Base-by-base conservation (phyloP, 2,888 invertebrate genomes). In the Lasioglossum calceatum region DNA sequence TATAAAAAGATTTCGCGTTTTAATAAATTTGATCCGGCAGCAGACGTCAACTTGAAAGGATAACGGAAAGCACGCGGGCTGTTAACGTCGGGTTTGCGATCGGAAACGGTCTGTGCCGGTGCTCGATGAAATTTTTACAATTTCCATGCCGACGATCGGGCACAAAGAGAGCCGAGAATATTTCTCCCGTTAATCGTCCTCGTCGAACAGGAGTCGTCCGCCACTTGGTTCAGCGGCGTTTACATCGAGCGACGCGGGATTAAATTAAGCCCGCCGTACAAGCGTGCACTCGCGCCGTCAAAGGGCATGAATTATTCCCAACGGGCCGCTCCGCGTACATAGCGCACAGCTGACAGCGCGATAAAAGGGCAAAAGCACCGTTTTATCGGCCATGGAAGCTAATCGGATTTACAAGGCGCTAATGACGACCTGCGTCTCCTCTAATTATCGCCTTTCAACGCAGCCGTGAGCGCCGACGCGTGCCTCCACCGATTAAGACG, bases 391-490 rank as follows among this genome's bases (percentile, higher is more conserved):
- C n/a, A 47, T 70, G 27, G 47, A 71, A 23, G 2, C 73, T 85
- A 85, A 81, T 81, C 72, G 67, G 67, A 71, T 86, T 73, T 72
- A 64, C 67, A 64, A 61, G 61, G 67, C 79, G 79, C 50, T 86
- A 86, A 86, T 73, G 81, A 85, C 85, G 76, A 72, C 23, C 67
- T n/a, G 23, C 86, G 67, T 79, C 81, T 47, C 44, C 50, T 7
- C 50, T 79, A 85, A 85, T 86, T 85, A 85, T 72, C 73, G 71
- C 47, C 19, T 85, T 86, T 71, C 86, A 72, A 5, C 27, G 50
- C 14, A 23, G 67, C 71, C 67, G 78, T 72, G 81, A 79, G 81
- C 76, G 7, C 12, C 36, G 72, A 16, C n/a, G 58, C 58, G 58
- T 58, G 58, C 58, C 58, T n/a, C n/a, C 58, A 39, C 73, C 86